Evolutionary conservation across 2,797 vertebrate genomes (phyloP), one percentile per base, ranked within the genome.

Genomic region (Etheostoma nigrum): DNA sequence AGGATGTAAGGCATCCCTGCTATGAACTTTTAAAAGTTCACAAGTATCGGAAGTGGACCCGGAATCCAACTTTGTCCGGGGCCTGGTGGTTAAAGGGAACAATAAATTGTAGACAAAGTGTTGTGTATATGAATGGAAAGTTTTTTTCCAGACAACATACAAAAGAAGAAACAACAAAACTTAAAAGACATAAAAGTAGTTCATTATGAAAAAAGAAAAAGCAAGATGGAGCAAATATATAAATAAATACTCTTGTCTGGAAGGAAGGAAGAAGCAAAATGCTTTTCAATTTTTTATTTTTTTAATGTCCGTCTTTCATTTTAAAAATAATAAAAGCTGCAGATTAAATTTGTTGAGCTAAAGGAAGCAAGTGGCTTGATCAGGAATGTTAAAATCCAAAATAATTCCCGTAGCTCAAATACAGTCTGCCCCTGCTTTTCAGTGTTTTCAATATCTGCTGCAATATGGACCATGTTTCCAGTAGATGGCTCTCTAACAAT

Each of bases 401-500:
- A 33, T 9, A 36, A 5, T 5, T 33, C 13, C 19, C 62, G 9
- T 1, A 48, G 4, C 12, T 57, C 10, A 27, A 2, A 0, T 21
- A 27, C 45, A 45, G 9, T 18, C 11, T 47, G 12, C 5, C 7
- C 2, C 6, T 63, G 23, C 27, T n/a, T 48, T 15, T 40, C 36
- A 60, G n/a, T 25, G 2, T 40, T 9, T 19, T 42, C 7, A 52
- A 58, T 23, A 25, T 45, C 25, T 54, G 61, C 15, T 88, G 88
- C 62, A 83, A 72, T 83, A 30, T 15, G 19, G 53, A 4, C 5
- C 40, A 18, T 84, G 14, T 68, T 61, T 70, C 90, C 93, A 93
- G 89, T 52, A 94, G 92, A 87, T 90, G 94, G 91, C 90, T 49
- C 77, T 85, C 84, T 87, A 84, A 85, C 82, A 83, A 74, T 70